Base-by-base conservation (phyloP, 2,797 vertebrate species). In the Falco peregrinus region DNA sequence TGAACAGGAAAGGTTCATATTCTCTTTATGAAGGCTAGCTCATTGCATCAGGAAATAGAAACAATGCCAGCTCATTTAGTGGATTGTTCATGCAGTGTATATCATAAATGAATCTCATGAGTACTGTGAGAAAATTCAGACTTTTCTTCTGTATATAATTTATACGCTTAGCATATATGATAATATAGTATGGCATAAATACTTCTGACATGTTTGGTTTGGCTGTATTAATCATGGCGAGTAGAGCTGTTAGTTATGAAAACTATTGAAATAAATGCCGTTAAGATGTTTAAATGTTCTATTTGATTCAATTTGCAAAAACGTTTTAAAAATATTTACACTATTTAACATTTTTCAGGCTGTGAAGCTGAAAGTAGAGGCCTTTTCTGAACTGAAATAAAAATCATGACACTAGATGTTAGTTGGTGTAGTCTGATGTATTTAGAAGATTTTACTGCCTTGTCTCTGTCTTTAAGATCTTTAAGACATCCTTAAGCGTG, bases 171-270 rank as follows among this genome's bases (percentile, higher is more conserved):
- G 48, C 45, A 45, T 87, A 59, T 79, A 67, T 70, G 80, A 89
- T 84, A 81, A 86, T 82, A 56, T 25, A 16, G 22, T 50, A 53
- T 91, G 73, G 33, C 67, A 73, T 76, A 87, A 95, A 92, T 90
- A 82, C 26, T 92, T 93, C 4, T 19, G 73, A 67, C 51, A 33
- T 94, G 67, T 94, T 96, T 96, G 60, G 28, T 53, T 87, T 97
- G 93, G 86, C 88, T 82, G 22, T 59, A 60, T 93, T 92, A 88
- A 90, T 92, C 51, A 45, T 59, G 59, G 25, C 63, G 89, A 89
- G 74, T 24, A 81, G 67, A 59, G 31, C 64, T 82, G 35, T 43
- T 90, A 88, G 77, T 73, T 95, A 89, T 90, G 86, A 92, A 92
- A 84, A 56, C 54, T 88, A 64, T 94, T 93, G 59, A 73, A 84